Base-by-base conservation (phyloP, 2,797 vertebrate genomes). In the Siniperca scherzeri region DNA sequence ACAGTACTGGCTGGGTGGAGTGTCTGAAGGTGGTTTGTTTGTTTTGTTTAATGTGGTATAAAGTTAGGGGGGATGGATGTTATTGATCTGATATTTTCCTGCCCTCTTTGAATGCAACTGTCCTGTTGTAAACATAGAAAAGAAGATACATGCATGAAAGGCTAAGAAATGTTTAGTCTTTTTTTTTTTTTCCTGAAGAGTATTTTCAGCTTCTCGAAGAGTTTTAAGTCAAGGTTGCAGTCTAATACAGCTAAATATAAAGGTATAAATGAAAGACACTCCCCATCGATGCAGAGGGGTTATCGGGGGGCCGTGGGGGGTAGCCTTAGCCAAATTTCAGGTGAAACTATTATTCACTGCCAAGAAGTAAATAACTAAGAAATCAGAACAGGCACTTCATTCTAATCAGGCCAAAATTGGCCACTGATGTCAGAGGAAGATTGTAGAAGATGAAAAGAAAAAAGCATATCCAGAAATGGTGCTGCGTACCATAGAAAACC, bases 11-110 rank as follows among this genome's bases (percentile, higher is more conserved):
- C 25, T 0, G 11, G 62, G 19, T 33, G 42, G 46, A 66, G 61
- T 25, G 64, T 66, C 69, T 82, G 44, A 59, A 61, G n/a, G 53
- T 25, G 57, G 56, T 42, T 21, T 22, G 52, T 44, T 22, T 22
- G 48, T 33, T 72, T 13, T 33, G 4, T 55, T 53, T 61, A 36
- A 30, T 48, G 36, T 46, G 50, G n/a, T 19, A 12, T 22, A 13
- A 30, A 14, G n/a, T 57, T 56, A 6, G 13, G 14, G 2, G 10
- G 53, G 17, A 1, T 38, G 30, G 5, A 19, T 67, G 7, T 22
- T 62, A 16, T 10, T 30, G 2, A 56, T 61, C 36, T 7, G 50
- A 19, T 21, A 21, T 64, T 59, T 70, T 17, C 46, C 21, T 69
- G 36, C n/a, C n/a, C 42, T 36, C 14, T 65, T 21, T 70, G 2